Conservation (phyloP, 2,797 vertebrate species). For the Takifugu ocellatus region DNA sequence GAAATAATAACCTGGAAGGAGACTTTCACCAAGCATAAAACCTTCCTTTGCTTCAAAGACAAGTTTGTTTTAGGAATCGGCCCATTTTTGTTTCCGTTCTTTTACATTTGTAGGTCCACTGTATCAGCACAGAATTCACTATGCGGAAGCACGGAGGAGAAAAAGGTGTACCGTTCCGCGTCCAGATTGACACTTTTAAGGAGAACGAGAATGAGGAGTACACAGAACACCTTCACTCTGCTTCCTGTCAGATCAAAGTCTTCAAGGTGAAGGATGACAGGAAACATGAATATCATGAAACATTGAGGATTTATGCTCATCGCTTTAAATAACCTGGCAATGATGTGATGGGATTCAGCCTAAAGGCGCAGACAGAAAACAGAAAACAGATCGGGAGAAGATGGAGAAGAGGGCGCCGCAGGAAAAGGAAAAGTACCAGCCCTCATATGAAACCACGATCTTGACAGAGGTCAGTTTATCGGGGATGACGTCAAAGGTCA, state of each 20-base stretch:
- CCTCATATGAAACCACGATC: slow-evolving; percentile 80
- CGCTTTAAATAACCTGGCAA: background rate
- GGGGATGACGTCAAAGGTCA: background rate
- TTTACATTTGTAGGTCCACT: slow-evolving; percentile 83
- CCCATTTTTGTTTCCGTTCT: background rate
- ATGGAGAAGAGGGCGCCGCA: slow-evolving; percentile 82
- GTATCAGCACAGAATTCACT: slow-evolving; percentile 97
- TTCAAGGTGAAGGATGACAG: slow-evolving; percentile 83
- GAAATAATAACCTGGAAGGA: no score
- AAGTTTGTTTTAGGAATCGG: background rate
- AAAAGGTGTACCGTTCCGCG: slow-evolving; percentile 92
- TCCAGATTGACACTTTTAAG: slow-evolving; percentile 96
- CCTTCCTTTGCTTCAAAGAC: background rate
- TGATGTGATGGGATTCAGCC: slow-evolving; percentile 65
- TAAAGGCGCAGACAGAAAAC: slow-evolving; percentile 84
- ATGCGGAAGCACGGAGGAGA: slow-evolving; percentile 96
- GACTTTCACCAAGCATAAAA: background rate
- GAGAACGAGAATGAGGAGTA: slow-evolving; percentile 88
- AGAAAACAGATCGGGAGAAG: slow-evolving; percentile 85
- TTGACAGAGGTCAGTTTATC: slow-evolving; percentile 73
- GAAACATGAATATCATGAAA: slow-evolving; percentile 1
- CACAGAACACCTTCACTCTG: slow-evolving; percentile 96
- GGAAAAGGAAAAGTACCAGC: slow-evolving; percentile 84
- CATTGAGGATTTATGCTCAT: background rate
- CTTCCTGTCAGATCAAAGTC: slow-evolving; percentile 98